These are phyloP conservation scores for Agriopis aurantiaria DNA, from an alignment of 2,888 invertebrate genomes.

Conservation along the genomic window DNA sequence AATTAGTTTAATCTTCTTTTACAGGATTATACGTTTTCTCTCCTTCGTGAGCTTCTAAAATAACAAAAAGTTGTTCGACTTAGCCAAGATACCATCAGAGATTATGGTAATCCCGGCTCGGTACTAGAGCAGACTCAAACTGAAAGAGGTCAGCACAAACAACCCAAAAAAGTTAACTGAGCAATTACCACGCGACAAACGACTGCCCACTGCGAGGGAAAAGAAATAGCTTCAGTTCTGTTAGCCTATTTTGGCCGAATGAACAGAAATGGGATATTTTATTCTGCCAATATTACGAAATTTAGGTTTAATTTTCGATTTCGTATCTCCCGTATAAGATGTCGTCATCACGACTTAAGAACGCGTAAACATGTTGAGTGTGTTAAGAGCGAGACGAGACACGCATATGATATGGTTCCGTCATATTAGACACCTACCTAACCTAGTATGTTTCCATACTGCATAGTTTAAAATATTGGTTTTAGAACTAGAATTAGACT, in stretches of 20 bases:
- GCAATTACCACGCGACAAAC: constrained; percentile 68
- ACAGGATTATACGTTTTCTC: constrained; percentile 13
- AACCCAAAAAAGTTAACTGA: constrained; percentile 65
- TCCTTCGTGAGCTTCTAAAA: constrained; percentile 5
- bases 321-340: not conserved
- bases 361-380: not conserved
- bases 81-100: constrained; percentile 23
- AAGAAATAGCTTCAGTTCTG: constrained; percentile 56
- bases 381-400: too few relatives aligned
- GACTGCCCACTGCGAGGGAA: constrained; percentile 54
- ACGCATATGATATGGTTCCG: too few relatives aligned
- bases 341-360: not conserved
- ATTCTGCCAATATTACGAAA: not conserved
- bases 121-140: constrained; percentile 52
- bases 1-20: constrained; percentile 9
- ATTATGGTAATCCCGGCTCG: constrained; percentile 28
- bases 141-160: constrained; percentile 61
- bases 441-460: too few relatives aligned
- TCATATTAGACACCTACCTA: too few relatives aligned
- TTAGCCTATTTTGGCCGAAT: constrained; percentile 25
- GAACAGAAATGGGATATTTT: constrained; percentile 21
- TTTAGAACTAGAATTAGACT: too few relatives aligned
- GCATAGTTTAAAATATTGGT: too few relatives aligned
- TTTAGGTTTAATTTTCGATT: not conserved
- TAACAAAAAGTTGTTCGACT: constrained; percentile 9